A percentile compares a stretch with the other conserved stretches of the same genome.
These are phyloP conservation scores for Neosalanx taihuensis DNA, from an alignment of 2,797 vertebrate genomes.

Conservation along the genomic window DNA sequence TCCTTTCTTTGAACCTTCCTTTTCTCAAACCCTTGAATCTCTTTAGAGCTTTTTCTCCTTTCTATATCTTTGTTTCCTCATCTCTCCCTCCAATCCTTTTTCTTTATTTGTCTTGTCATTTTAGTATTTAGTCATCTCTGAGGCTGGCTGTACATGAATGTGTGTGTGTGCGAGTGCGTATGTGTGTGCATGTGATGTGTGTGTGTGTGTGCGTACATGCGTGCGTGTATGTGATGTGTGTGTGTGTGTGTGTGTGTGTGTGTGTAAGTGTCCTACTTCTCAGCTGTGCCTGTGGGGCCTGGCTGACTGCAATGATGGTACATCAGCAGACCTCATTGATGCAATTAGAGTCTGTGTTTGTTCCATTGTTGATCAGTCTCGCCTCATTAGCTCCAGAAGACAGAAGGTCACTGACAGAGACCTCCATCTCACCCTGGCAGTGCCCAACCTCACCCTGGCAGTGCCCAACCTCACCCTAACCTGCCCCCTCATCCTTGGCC, in stretches of 20 bases:
- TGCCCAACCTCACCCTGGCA: constrained; percentile 3
- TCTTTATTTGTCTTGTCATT: neutral
- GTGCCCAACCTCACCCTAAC: constrained; percentile 1
- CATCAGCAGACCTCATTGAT: constrained; percentile 60
- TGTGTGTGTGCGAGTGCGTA: neutral
- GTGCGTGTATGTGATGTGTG: no score
- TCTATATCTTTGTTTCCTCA: neutral
- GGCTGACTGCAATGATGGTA: constrained; percentile 41
- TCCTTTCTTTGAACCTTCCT: neutral
- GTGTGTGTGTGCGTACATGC: constrained; percentile 17
- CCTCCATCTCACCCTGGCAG: neutral
- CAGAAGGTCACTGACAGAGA: constrained; percentile 15
- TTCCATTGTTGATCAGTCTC: constrained; percentile 59
- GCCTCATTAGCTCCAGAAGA: constrained; percentile 37
- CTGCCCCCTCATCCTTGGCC: no score
- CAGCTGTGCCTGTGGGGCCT: constrained; percentile 21
- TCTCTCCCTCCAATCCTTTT: neutral
- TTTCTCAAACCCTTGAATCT: no score
- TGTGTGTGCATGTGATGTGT: constrained; percentile 3
- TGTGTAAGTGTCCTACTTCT: constrained; percentile 23
- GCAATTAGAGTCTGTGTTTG: constrained; percentile 50
- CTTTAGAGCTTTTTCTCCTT: constrained; percentile 3
- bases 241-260: constrained; percentile 1
- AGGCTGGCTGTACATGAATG: neutral
- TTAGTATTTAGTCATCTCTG: neutral